Evolutionary conservation across 2,888 invertebrate species (phyloP), one percentile per base, ranked within the genome.

Genomic region (Tanypteryx hageni): DNA sequence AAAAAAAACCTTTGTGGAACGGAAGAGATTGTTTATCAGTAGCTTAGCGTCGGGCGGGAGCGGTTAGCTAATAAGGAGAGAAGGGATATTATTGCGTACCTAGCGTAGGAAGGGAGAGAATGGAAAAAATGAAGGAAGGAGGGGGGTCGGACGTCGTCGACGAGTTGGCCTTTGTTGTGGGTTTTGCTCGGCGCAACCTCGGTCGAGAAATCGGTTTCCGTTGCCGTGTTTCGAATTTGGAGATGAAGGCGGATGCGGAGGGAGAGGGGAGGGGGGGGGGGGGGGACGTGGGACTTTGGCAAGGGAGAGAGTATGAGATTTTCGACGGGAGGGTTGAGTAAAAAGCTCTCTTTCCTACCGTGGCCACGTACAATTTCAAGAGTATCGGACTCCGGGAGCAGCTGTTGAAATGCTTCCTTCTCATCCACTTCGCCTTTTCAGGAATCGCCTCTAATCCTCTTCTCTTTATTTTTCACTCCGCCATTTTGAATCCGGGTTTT

Each of bases 191-290:
- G 16, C 18, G 44, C 44, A 44, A 44, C 44, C 44, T 44, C 68
- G n/a, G 68, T n/a, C 68, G 68, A 68, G 68, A n/a, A 68, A 76
- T 76, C 76, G 76, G 76, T 76, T 76, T 27, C 76, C 27, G 76
- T 76, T 68, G 68, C 68, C 68, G 68, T 68, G 68, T 68, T 68
- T 76, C 16, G 76, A 27, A 27, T 76, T 27, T 27, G 76, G 76
- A 68, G 44, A 44, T 44, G 44, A 68, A 68, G 68, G 68, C n/a
- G n/a, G 84, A 44, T 8, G 57, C 8, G 56, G n/a, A 57, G n/a
- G n/a, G n/a, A n/a, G n/a, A n/a, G n/a, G 76, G 76, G 11, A 11
- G n/a, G n/a, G 22, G 76, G 76, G 76, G 27, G 9, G 27, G 14
- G n/a, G 27, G n/a, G n/a, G n/a, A n/a, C 11, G 76, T 9, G 76